Evolutionary conservation across 92 coral and sea anemone species (phyloP).

Genomic region (Plumapathes pennacea): DNA sequence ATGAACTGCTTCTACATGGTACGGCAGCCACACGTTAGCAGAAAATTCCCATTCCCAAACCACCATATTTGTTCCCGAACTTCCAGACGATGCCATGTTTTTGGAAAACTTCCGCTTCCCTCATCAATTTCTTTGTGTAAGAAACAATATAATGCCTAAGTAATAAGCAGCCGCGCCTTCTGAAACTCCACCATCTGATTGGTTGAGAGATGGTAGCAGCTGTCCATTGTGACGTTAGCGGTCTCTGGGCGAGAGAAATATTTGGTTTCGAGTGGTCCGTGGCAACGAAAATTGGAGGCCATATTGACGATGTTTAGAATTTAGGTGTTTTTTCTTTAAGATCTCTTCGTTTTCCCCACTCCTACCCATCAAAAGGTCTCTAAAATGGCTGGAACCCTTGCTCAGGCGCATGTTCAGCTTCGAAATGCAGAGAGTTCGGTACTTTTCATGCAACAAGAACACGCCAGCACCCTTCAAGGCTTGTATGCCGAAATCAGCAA

Average conservation of each 20-base stretch:
- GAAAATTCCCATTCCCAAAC: conserved; percentile 91
- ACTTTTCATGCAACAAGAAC: conserved; percentile 97
- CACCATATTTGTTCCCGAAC: no score
- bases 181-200: no score
- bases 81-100: no score
- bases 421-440: conserved; percentile 97
- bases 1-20: conserved; percentile 28
- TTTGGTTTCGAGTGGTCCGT: conserved; percentile 71
- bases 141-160: no score
- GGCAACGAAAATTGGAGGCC: conserved; percentile 89
- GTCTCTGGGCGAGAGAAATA: conserved; percentile 21
- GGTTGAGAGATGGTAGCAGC: no score
- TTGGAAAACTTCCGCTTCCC: no score
- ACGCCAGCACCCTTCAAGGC: conserved; percentile 93
- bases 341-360: conserved; percentile 5
- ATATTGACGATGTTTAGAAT: conserved; percentile 63
- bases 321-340: conserved; percentile 17
- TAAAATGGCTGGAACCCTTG: conserved; percentile 71
- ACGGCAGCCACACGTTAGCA: conserved; percentile 68
- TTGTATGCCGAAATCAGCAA: conserved; percentile 94
- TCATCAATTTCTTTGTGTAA: no score
- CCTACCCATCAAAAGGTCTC: not conserved
- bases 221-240: conserved; percentile 77
- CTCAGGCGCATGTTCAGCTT: conserved; percentile 82
- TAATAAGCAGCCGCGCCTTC: no score